Conservation (phyloP, 2,797 vertebrate genomes). For the Catamblyrhynchus diadema region DNA sequence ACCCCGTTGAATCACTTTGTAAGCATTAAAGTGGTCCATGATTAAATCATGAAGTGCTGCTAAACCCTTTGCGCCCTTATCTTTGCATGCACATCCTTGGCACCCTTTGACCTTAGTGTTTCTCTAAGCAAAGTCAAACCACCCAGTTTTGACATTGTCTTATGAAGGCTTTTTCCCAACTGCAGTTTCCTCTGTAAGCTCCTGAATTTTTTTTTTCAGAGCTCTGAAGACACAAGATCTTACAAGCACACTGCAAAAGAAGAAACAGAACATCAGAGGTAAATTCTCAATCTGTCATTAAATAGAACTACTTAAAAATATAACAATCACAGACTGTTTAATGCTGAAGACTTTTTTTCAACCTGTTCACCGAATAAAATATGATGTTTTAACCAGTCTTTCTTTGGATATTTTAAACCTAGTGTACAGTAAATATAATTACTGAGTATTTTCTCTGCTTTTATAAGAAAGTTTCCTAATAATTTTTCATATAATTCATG, state of each 20-base stretch:
- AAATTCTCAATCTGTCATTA: neutral
- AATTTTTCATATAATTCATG: neutral
- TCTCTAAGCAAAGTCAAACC: neutral
- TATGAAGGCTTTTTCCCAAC: neutral
- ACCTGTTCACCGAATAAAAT: neutral
- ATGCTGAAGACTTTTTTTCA: neutral
- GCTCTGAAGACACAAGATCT: conserved; percentile 28
- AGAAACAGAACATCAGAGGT: conserved; percentile 61
- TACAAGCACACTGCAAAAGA: neutral
- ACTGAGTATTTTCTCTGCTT: neutral
- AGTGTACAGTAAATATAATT: neutral
- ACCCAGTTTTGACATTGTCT: neutral
- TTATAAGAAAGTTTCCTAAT: neutral
- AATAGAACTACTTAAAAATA: neutral
- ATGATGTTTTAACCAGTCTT: neutral
- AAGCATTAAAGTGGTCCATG: neutral
- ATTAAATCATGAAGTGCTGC: neutral
- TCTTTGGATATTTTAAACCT: neutral
- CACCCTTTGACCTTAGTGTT: neutral
- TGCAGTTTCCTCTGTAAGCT: neutral
- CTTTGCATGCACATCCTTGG: neutral
- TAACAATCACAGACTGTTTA: neutral
- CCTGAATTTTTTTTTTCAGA: conserved; percentile 38
- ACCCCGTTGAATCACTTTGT: neutral
- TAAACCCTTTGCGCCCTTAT: neutral